Evolutionary conservation across 2,888 invertebrate genomes (phyloP).

Genomic region (Epirrhoe alternata): DNA sequence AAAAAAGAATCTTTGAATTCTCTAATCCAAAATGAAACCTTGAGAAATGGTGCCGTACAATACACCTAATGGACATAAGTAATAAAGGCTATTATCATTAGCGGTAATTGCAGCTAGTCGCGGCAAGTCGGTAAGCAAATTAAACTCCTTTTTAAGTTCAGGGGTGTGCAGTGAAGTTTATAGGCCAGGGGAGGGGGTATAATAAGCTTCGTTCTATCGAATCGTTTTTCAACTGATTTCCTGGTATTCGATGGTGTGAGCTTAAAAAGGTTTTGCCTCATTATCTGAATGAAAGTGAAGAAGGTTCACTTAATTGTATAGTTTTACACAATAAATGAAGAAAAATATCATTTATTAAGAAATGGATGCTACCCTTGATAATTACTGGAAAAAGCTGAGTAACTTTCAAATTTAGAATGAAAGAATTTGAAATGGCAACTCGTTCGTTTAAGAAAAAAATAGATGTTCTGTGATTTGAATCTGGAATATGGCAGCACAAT

Average conservation of each 20-base stretch:
- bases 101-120: conserved; percentile 63
- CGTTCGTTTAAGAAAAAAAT: too few species aligned
- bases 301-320: too few species aligned
- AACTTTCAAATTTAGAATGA: too few species aligned
- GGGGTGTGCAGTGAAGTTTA: conserved; percentile 40
- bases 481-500: neutral
- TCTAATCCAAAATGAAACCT: conserved; percentile 34
- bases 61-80: conserved; percentile 63
- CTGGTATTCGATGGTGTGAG: conserved; percentile 28
- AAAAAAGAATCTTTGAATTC: neutral
- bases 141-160: conserved; percentile 41
- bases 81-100: conserved; percentile 73
- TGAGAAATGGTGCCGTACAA: conserved; percentile 33
- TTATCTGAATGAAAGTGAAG: neutral
- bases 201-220: conserved; percentile 34
- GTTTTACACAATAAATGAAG: too few species aligned
- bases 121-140: conserved; percentile 44
- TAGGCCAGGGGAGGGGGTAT: conserved; percentile 29
- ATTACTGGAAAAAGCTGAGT: too few species aligned
- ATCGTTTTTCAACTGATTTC: conserved; percentile 31
- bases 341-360: too few species aligned
- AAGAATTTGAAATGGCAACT: too few species aligned
- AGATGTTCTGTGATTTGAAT: too few species aligned
- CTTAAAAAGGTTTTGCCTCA: conserved; percentile 8
- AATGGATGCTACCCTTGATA: too few species aligned